Evolutionary conservation across 1,140 invertebrate species (phyloP), one percentile per base, ranked within the genome.

Genomic region (Whitmania pigra): DNA sequence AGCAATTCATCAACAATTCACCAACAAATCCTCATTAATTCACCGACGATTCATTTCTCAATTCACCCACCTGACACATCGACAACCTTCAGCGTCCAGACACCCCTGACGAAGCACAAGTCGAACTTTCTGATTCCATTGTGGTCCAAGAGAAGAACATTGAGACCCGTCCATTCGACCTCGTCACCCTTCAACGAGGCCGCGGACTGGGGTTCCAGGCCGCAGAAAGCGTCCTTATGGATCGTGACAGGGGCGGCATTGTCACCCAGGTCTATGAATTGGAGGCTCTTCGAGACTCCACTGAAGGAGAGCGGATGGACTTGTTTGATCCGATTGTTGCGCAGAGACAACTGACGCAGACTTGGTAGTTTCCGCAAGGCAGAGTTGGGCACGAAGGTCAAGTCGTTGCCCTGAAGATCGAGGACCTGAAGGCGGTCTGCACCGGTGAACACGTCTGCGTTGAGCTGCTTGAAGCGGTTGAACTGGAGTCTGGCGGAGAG

Each of bases 181-280:
- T 25, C 29, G 11, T 25, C 29, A 18, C 57, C 57, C 11, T 25
- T 31, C 13, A 15, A 13, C 3, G 57, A 17, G 57, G 29, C 15
- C 22, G 22, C 3, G 7, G 54, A 36, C 11, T 29, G 36, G 22
- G 72, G 72, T 29, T 73, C 67, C 9, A 73, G 67, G 29, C 72
- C 72, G 29, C 72, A 73, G 68, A 73, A 73, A 20, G 72, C 72
- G 40, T 73, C 67, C n/a, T 53, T 49, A 54, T 70, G 67, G 9
- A 73, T 70, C 7, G 36, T 17, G 15, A 73, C 27, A 9, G 49
- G 49, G 15, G 67, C n/a, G 3, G 22, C 53, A 29, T 68, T 69
- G 17, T 73, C 68, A 11, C 72, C 72, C 17, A 73, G 53, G 54
- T 73, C 72, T 17, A 73, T 31, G 0, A 57, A 25, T 53, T 69